phyloP scores from a whole-genome alignment of 2,888 invertebrate genomes.

The Drosophila buzzatii region DNA sequence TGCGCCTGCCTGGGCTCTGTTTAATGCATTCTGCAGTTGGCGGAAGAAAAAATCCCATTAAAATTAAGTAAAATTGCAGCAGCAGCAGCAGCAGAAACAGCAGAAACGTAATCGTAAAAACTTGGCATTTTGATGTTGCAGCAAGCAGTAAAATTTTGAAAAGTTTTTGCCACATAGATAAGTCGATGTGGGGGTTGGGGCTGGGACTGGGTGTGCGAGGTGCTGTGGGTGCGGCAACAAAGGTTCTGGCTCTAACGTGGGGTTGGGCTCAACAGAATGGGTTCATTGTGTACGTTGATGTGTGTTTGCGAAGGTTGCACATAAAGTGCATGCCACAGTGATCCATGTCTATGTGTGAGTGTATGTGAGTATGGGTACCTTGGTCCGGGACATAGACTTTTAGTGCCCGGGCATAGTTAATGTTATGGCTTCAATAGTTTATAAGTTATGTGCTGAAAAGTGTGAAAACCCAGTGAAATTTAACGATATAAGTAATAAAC shows the following conservation, averaged over 20 bases:
- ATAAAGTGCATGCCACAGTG: conserved; percentile 63
- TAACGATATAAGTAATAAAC: conserved; percentile 57
- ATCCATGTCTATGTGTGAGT: conserved; percentile 23
- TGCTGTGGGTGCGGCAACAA: conserved; percentile 58
- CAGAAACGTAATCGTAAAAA: conserved; percentile 73
- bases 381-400: conserved; percentile 56
- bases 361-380: conserved; percentile 27
- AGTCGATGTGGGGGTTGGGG: conserved; percentile 27
- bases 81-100: conserved; percentile 24
- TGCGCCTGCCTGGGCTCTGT: conserved; percentile 60
- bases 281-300: conserved; percentile 33
- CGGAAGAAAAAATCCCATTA: conserved; percentile 80
- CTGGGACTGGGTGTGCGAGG: neutral
- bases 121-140: conserved; percentile 79
- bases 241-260: conserved; percentile 53
- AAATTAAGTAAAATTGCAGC: conserved; percentile 83
- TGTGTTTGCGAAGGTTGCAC: conserved; percentile 61
- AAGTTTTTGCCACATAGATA: conserved; percentile 76
- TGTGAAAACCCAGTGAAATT: conserved; percentile 55
- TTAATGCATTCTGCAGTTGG: conserved; percentile 78
- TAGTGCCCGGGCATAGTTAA: conserved; percentile 59
- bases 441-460: conserved; percentile 59
- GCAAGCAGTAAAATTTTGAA: conserved; percentile 77
- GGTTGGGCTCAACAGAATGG: conserved; percentile 36
- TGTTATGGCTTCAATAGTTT: conserved; percentile 55